Evolutionary conservation across 53 echinoderm and acorn worm genomes (phyloP), one percentile per base, ranked within the genome.

Genomic region (Holothuria scabra): DNA sequence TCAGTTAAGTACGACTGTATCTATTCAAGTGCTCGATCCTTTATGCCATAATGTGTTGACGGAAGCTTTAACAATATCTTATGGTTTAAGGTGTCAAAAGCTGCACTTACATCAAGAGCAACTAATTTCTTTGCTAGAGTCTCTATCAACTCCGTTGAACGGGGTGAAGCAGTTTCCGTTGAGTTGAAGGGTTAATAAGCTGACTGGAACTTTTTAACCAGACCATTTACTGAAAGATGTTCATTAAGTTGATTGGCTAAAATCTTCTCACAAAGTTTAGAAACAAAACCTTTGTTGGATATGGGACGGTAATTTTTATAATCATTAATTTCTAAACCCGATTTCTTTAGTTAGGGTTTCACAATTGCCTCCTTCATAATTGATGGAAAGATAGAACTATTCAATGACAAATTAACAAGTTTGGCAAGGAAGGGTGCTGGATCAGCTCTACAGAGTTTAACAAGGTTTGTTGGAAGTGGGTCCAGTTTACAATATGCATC

Each of bases 71-170:
- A 13, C 23, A 74, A 10, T 48, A 74, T 74, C 1, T 44, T 20
- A 74, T 74, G 52, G 12, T 74, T 19, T 8, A 74, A 74, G 38
- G n/a, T n/a, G n/a, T n/a, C n/a, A n/a, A n/a, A n/a, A n/a, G n/a
- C n/a, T n/a, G n/a, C n/a, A n/a, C n/a, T n/a, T n/a, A n/a, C n/a
- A n/a, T n/a, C n/a, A 48, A 48, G 52, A 8, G 21, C 74, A 52
- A 74, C 52, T 52, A 74, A 35, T 4, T 46, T 74, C 46, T 46
- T 52, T 1, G 5, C 52, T 5, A 35, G 7, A 16, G 41, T 8
- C 2, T 2, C 21, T 38, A 38, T 4, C 72, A 33, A 33, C 24
- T 6, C 41, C 72, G 11, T 25, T 12, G 4, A 4, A 25, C 66
- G 66, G 4, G 18, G 29, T 7, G 29, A 16, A 7, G 29, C 24